Base-by-base conservation (phyloP, 2,113 vertebrate species). In the Oceanites oceanicus region DNA sequence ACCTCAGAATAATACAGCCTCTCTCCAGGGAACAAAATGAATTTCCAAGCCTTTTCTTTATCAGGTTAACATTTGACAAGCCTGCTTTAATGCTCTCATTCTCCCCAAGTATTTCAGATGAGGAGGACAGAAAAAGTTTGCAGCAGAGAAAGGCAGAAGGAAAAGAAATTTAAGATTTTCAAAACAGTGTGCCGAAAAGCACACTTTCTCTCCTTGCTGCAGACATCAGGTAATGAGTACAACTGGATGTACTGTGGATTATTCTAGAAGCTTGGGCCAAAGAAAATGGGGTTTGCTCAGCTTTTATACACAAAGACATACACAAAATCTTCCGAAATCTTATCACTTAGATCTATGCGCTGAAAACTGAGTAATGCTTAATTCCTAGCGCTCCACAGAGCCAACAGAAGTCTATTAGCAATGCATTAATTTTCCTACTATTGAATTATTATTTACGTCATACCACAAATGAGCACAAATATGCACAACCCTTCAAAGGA, bases 21-120 rank as follows among this genome's bases (percentile, higher is more conserved):
- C 92, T 97, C 97, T 97, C 87, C 97, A 86, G 95, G 96, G 96
- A 97, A 96, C 89, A 96, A 93, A 96, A 96, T 95, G 93, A 84
- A 95, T 96, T 94, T 96, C 82, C 90, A 92, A 95, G 94, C 52
- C 92, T 97, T 97, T 97, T 94, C 92, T 94, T 96, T 93, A 66
- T 42, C 94, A 90, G 90, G 84, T 92, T 97, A 97, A 92, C 93
- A 58, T 96, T 94, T 97, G 96, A 95, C 94, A 97, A 96, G 88
- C 79, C 80, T 36, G 56, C 94, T 93, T 95, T 93, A 94, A 92
- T 90, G 94, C 91, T 92, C 61, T 70, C 65, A 61, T 97, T 97
- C 95, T 97, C 75, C 93, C 88, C 90, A 74, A 86, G 95, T 67
- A 92, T 72, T 75, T 83, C 79, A 79, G 79, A 93, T 52, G 91